Evolutionary conservation across 2,113 vertebrate species (phyloP).

Genomic region (Alaudala cheleensis): DNA sequence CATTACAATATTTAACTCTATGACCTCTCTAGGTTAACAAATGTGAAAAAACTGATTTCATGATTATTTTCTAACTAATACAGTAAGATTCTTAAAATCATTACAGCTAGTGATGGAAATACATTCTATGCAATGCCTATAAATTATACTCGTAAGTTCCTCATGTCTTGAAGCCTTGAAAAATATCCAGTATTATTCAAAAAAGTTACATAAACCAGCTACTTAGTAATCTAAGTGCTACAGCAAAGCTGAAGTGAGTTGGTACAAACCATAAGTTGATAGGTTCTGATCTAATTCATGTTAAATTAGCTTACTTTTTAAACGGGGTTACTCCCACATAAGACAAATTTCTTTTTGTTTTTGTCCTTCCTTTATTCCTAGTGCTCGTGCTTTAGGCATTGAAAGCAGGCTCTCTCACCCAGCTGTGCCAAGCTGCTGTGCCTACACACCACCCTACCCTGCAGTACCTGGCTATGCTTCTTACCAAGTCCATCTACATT

Average conservation of each 20-base stretch:
- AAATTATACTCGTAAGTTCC: background rate
- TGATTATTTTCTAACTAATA: slow-evolving; percentile 25
- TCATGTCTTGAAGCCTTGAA: background rate
- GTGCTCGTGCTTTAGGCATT: background rate
- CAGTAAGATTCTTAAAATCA: background rate
- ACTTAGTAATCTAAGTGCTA: background rate
- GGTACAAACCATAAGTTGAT: background rate
- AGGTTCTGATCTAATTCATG: background rate
- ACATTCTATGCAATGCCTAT: background rate
- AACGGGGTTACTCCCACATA: background rate
- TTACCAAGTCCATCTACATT: background rate
- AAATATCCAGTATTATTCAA: background rate
- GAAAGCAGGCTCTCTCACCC: background rate
- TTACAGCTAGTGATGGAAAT: background rate
- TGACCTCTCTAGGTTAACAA: slow-evolving; percentile 3
- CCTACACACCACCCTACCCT: background rate
- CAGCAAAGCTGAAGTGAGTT: background rate
- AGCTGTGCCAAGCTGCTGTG: background rate
- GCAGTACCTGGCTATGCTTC: background rate
- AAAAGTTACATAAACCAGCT: background rate
- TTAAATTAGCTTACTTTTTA: background rate
- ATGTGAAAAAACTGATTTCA: background rate
- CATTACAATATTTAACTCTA: slow-evolving; percentile 34
- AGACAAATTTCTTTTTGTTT: background rate
- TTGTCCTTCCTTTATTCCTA: background rate